Evolutionary conservation across 2,888 invertebrate genomes (phyloP).

Genomic region (Eudasyphora cyanicolor): DNA sequence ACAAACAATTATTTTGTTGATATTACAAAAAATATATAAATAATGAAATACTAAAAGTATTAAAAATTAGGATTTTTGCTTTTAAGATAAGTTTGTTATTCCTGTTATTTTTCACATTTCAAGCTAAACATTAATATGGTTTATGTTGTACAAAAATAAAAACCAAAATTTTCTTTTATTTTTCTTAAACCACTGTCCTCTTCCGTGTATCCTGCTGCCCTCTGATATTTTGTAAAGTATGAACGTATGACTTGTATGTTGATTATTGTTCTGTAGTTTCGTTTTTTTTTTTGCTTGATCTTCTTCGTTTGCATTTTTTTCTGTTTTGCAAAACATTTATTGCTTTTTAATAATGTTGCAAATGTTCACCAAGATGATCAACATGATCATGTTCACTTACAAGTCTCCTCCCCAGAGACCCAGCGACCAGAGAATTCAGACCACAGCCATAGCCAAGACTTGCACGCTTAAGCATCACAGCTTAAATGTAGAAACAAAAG

Average conservation of each 20-base stretch:
- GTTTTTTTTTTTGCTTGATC: no score
- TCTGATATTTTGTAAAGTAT: no score
- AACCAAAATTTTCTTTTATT: no score
- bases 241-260: no score
- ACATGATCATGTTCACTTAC: conserved; percentile 39
- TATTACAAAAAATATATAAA: background rate
- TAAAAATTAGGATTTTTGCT: no score
- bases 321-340: conserved; percentile 75
- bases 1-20: background rate
- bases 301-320: conserved; percentile 68
- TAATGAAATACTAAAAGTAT: background rate
- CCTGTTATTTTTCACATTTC: no score
- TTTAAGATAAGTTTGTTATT: no score
- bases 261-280: conserved; percentile 52
- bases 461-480: conserved; percentile 49
- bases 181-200: background rate
- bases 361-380: conserved; percentile 46
- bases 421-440: background rate
- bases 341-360: conserved; percentile 76
- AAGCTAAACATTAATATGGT: no score
- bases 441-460: background rate
- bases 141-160: no score
- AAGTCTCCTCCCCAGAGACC: conserved; percentile 54
- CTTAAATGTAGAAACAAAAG: conserved; percentile 51
- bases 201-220: background rate